These are phyloP conservation scores for Mustelus asterias DNA, from an alignment of 2,113 vertebrate genomes.

Conservation along the genomic window DNA sequence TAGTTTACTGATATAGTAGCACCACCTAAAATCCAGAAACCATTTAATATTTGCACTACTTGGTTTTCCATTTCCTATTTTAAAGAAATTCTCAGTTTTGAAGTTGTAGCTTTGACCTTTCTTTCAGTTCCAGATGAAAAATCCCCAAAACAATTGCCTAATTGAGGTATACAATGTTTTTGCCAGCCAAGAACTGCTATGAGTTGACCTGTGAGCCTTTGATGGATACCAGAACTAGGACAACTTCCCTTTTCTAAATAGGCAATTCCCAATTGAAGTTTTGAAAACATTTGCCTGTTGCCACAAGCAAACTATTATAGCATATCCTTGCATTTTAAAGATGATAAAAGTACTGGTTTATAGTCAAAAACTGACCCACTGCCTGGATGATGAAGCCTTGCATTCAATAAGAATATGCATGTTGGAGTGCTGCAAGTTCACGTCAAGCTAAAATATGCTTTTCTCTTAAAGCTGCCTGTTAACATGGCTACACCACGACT, in stretches of 20 bases:
- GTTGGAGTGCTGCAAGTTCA: not conserved
- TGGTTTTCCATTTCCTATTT: no score
- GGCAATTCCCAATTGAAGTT: not conserved
- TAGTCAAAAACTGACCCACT: not conserved
- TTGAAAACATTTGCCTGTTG: not conserved
- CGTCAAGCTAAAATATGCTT: not conserved
- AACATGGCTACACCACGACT: constrained; percentile 44
- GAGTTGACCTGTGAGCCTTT: not conserved
- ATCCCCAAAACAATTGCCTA: no score
- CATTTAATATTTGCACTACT: no score
- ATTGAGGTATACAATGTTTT: no score
- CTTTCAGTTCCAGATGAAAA: no score
- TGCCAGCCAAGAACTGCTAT: no score
- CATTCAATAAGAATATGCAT: not conserved
- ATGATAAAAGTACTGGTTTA: not conserved
- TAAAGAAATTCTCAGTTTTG: no score
- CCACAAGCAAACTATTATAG: not conserved
- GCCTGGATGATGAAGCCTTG: not conserved
- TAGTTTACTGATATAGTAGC: no score
- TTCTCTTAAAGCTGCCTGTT: not conserved
- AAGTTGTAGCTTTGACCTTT: no score
- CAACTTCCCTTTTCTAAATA: not conserved
- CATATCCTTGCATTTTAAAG: not conserved
- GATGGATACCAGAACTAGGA: not conserved
- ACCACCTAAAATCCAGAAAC: no score